Evolutionary conservation across 1,140 invertebrate genomes (phyloP).

Genomic region (Hycleus phaleratus): DNA sequence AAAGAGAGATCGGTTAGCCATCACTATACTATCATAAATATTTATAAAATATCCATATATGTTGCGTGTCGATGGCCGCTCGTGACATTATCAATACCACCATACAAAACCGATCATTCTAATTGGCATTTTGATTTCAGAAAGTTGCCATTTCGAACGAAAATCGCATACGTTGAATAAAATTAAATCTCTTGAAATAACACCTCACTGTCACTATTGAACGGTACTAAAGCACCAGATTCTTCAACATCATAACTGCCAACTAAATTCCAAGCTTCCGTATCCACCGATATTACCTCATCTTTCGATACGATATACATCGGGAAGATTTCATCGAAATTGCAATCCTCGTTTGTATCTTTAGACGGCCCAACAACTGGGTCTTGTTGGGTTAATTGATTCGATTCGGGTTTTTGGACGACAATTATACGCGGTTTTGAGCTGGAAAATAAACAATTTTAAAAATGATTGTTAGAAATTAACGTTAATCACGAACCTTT

Average conservation of each 20-base stretch:
- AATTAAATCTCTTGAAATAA: slow-evolving; percentile 25
- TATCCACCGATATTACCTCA: slow-evolving; percentile 23
- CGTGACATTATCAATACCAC: too few species aligned
- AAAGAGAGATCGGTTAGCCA: too few species aligned
- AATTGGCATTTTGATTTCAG: too few species aligned
- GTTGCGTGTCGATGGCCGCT: too few species aligned
- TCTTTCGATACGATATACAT: slow-evolving; percentile 34
- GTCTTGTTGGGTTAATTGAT: slow-evolving; percentile 8
- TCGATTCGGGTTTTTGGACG: background rate
- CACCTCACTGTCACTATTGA: slow-evolving; percentile 30
- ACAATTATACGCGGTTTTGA: background rate
- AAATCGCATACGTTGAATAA: too few species aligned
- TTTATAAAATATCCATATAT: too few species aligned
- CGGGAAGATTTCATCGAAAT: slow-evolving; percentile 33
- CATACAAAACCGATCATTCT: too few species aligned
- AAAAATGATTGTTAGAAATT: background rate
- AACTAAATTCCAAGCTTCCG: slow-evolving; percentile 37
- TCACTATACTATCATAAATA: too few species aligned
- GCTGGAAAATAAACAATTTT: background rate
- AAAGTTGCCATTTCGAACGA: too few species aligned
- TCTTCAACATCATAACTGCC: slow-evolving; percentile 41
- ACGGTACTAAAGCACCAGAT: slow-evolving; percentile 38
- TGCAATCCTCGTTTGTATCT: slow-evolving; percentile 17
- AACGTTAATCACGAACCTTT: background rate
- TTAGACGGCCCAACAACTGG: slow-evolving; percentile 18